A percentile compares a stretch with the other conserved stretches of the same genome.
Evolutionary conservation across 2,797 vertebrate species (phyloP).

Genomic region (Crocodylus rhombifer): DNA sequence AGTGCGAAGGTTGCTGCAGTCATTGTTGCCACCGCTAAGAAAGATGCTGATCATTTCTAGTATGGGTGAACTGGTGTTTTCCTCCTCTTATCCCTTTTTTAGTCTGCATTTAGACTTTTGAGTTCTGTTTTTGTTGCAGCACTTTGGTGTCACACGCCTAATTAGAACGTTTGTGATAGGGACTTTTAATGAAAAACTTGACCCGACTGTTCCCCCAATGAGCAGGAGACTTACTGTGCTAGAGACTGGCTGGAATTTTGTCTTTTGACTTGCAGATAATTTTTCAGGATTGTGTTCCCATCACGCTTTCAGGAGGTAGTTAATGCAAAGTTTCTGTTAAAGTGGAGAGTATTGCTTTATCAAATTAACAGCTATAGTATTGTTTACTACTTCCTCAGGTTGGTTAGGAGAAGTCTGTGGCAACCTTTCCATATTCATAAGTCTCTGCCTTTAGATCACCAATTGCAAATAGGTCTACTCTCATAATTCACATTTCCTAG

Average conservation of each 20-base stretch:
- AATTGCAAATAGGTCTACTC: not conserved
- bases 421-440: not conserved
- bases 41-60: not conserved
- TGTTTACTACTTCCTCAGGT: not conserved
- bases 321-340: not conserved
- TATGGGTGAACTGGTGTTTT: not conserved
- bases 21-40: not conserved
- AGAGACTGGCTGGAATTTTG: not conserved
- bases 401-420: not conserved
- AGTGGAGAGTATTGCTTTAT: not conserved
- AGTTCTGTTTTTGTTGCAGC: not conserved
- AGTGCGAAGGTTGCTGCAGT: not conserved
- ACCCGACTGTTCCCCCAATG: not conserved
- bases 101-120: conserved; percentile 6
- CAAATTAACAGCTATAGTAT: not conserved
- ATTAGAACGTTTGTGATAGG: not conserved
- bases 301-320: not conserved
- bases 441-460: not conserved
- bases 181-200: not conserved
- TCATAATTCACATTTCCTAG: not conserved
- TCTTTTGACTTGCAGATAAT: not conserved
- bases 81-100: rapidly evolving
- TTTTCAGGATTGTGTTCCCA: not conserved
- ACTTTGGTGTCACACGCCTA: not conserved
- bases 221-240: not conserved